Base-by-base conservation (phyloP, 2,888 invertebrate species). In the Cephus sareptanus region DNA sequence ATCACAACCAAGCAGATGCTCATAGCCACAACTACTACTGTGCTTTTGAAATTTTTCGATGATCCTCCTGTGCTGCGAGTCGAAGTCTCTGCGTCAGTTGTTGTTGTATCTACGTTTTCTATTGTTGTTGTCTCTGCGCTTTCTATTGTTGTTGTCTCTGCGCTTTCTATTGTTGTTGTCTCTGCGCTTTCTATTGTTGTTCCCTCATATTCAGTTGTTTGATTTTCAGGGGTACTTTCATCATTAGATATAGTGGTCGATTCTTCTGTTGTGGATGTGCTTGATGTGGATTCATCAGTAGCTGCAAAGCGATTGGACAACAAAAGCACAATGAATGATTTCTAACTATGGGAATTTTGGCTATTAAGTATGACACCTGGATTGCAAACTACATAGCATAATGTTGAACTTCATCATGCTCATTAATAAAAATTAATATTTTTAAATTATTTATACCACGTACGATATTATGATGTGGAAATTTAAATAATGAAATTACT, bases 1-100 rank as follows among this genome's bases (percentile, higher is more conserved):
- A 74, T 70, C 1, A 75, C 37, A 34, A 15, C 70, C 34, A 77
- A 37, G 71, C 77, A 77, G 37, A 77, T 40, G 75, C 75, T 77
- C 2, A 70, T 30, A 34, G 40, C 13, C 33, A 75, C 12, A 40
- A 40, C 71, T 33, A 70, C 70, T 33, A 70, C 70, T 35, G n/a
- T 30, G 23, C 69, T 69, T 71, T 23, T 23, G 23, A 56, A 9
- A 56, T 9, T 56, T 6, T 23, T 56, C 23, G 23, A 6, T 6
- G 40, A 56, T 9, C 40, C 40, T 23, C 40, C 40, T 56, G 40
- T 56, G 40, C 40, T 56, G 1, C 23, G 0, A 56, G 40, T 23
- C 40, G 40, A 56, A 56, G 40, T 56, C 6, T 56, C 40, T 23
- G 23, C 0, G 9, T 15, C 1, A 56, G 40, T 56, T 56, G 71